A percentile compares a stretch with the other conserved stretches of the same genome.
These are phyloP conservation scores for Sinocyclocheilus grahami DNA, from an alignment of 2,113 vertebrate species.

Conservation along the genomic window DNA sequence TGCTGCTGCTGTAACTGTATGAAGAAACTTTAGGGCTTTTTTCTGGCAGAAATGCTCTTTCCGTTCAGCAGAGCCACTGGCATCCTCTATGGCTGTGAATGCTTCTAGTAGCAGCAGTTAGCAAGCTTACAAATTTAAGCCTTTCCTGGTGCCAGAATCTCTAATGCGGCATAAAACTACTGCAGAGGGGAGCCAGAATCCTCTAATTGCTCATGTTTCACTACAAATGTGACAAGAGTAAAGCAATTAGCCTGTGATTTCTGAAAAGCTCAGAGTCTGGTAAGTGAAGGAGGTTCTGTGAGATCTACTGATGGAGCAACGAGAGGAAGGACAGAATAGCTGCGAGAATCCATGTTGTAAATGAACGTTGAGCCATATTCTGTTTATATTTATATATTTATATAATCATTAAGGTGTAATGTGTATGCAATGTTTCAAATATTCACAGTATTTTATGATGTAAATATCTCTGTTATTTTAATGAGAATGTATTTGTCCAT, in stretches of 20 bases:
- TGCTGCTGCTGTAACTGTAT: background rate
- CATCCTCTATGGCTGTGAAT: background rate
- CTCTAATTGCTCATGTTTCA: constrained; percentile 43
- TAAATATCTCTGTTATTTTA: too few relatives aligned
- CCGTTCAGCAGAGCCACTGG: constrained; percentile 12
- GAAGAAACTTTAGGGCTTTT: background rate
- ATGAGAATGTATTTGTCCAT: background rate
- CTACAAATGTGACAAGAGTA: constrained; percentile 30
- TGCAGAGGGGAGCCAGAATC: background rate
- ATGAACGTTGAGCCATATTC: background rate
- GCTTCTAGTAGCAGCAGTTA: constrained; percentile 7
- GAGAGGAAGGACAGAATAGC: background rate
- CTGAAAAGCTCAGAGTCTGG: background rate
- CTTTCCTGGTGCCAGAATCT: constrained; percentile 11
- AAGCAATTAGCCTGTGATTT: constrained; percentile 22
- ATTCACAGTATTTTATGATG: background rate
- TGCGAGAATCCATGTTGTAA: background rate
- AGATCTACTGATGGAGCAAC: background rate
- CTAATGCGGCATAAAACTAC: constrained; percentile 12
- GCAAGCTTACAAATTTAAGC: background rate
- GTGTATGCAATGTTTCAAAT: background rate
- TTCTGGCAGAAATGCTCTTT: constrained; percentile 1
- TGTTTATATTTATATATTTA: background rate
- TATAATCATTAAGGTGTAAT: background rate
- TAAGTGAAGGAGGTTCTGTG: background rate